Percentiles rank a stretch among this genome's conserved stretches.
Evolutionary conservation across 2,888 invertebrate species (phyloP).

Genomic region (Bellardia bayeri): DNA sequence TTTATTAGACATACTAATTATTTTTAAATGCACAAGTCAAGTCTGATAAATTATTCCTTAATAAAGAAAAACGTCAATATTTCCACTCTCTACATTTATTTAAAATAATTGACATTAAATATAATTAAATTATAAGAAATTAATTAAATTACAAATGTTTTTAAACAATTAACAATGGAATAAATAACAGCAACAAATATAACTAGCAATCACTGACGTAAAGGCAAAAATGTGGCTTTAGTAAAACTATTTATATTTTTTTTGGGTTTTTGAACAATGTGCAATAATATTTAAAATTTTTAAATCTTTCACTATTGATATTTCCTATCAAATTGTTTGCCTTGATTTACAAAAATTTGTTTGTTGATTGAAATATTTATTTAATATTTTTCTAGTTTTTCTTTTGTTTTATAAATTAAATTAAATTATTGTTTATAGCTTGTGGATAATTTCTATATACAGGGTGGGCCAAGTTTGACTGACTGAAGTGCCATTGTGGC

Average conservation of each 20-base stretch:
- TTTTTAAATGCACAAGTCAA: slow-evolving; percentile 25
- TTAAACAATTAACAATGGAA: neutral
- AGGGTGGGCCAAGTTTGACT: no score
- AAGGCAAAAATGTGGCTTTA: no score
- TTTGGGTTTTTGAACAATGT: no score
- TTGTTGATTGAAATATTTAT: neutral
- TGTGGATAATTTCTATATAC: neutral
- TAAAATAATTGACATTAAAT: slow-evolving; percentile 19
- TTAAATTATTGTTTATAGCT: neutral
- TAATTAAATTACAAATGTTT: slow-evolving; percentile 27
- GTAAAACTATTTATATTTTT: no score
- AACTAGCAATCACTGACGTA: neutral
- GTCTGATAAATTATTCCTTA: slow-evolving; percentile 3
- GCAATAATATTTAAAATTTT: no score
- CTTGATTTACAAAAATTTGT: neutral
- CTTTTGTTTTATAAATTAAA: neutral
- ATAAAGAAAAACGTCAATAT: no score
- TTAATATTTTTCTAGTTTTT: neutral
- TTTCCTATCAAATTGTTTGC: neutral
- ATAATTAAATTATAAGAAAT: slow-evolving; percentile 47
- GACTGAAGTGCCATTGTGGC: no score
- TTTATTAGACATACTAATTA: neutral
- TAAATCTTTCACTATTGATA: no score
- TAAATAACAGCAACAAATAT: neutral
- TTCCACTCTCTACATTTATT: neutral